Evolutionary conservation across 2,888 invertebrate species (phyloP).

Genomic region (Allacma fusca): DNA sequence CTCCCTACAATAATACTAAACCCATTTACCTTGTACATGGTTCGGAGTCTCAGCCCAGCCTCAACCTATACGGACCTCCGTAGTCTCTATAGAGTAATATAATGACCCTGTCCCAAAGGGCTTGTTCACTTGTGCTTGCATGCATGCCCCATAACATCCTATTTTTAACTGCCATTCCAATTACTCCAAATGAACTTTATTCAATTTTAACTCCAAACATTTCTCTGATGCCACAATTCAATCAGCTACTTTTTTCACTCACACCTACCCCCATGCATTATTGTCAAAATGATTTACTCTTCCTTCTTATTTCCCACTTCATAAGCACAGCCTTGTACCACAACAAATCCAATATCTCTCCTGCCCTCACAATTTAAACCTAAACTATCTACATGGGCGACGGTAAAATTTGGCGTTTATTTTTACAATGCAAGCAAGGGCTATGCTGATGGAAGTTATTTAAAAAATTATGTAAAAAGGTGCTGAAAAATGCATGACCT

Average conservation of each 20-base stretch:
- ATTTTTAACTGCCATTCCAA: constrained; percentile 9
- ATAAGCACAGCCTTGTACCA: no score
- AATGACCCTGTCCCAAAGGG: background rate
- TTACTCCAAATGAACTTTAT: constrained; percentile 1
- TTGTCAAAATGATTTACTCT: background rate
- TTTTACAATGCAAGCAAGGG: no score
- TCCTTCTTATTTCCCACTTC: no score
- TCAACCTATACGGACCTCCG: no score
- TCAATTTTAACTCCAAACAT: background rate
- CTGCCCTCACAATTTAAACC: no score
- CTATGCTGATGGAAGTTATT: no score
- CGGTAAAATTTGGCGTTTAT: no score
- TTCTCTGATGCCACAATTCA: background rate
- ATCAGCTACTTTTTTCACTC: background rate
- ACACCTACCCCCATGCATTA: background rate
- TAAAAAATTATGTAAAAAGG: no score
- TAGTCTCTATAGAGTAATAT: background rate
- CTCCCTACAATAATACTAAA: constrained; percentile 2
- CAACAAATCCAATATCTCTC: no score
- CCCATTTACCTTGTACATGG: constrained; percentile 9
- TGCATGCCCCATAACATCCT: background rate
- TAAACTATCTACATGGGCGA: no score
- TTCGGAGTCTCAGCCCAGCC: no score
- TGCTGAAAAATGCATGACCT: no score
- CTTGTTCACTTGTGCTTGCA: background rate